These are phyloP conservation scores for Chouioia cunea DNA, from an alignment of 2,888 invertebrate species.

Conservation along the genomic window DNA sequence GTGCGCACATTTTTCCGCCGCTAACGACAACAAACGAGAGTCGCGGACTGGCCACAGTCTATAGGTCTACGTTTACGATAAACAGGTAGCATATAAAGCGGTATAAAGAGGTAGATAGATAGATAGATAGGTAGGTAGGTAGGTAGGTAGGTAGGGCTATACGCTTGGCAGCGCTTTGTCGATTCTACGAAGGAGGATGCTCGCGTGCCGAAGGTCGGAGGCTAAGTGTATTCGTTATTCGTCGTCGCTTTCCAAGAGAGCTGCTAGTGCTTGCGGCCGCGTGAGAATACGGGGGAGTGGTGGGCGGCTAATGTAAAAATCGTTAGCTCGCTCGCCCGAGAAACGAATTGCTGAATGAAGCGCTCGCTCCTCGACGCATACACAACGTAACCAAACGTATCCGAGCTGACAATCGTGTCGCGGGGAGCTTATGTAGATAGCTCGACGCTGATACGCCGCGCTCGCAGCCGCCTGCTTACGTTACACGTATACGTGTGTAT, in stretches of 20 bases:
- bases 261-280: neutral
- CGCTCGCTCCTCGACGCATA: neutral
- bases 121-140: too few species aligned
- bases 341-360: neutral
- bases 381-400: neutral
- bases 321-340: neutral
- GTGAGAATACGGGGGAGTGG: neutral
- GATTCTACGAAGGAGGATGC: too few species aligned
- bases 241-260: neutral
- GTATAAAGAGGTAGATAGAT: too few species aligned
- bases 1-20: too few species aligned
- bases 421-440: too few species aligned
- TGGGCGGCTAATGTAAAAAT: slow-evolving; percentile 8
- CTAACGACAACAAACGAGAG: too few species aligned
- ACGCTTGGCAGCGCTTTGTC: too few species aligned
- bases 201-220: too few species aligned
- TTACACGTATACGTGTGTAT: neutral
- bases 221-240: neutral
- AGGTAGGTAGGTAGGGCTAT: too few species aligned
- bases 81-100: too few species aligned
- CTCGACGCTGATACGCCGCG: neutral
- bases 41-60: too few species aligned
- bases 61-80: too few species aligned
- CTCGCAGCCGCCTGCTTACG: neutral
- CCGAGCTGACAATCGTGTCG: neutral